Percentiles rank a stretch among this genome's conserved stretches.
Evolutionary conservation across 1,140 invertebrate species (phyloP).

Genomic region (Brachionus rotundiformis): DNA sequence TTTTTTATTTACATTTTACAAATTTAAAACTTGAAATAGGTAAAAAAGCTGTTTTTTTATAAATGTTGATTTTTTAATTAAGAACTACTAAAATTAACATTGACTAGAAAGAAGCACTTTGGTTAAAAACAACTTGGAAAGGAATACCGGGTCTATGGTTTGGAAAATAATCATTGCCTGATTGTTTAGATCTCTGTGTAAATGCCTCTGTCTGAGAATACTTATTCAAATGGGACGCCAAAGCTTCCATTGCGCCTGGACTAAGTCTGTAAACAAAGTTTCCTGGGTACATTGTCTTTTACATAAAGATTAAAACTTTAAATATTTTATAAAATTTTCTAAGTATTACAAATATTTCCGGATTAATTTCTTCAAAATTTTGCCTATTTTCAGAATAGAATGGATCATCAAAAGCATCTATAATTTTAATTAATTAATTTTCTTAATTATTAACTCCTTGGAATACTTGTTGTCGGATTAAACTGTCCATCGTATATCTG

Average conservation of each 20-base stretch:
- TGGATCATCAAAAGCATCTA: conserved; percentile 25
- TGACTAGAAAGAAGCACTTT: conserved; percentile 14
- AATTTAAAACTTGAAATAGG: no score
- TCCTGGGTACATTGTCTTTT: conserved; percentile 14
- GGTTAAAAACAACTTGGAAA: conserved; percentile 42
- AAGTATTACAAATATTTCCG: conserved; percentile 28
- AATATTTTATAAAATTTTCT: neutral
- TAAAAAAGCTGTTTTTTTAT: no score
- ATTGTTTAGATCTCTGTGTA: neutral
- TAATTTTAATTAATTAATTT: neutral
- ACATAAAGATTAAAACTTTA: neutral
- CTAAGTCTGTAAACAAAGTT: conserved; percentile 33
- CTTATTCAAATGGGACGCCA: conserved; percentile 35
- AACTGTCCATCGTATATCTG: conserved; percentile 13
- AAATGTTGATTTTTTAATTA: no score
- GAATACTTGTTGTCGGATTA: conserved; percentile 16
- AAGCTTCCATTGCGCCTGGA: conserved; percentile 12
- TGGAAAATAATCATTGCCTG: neutral
- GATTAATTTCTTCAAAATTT: conserved; percentile 1
- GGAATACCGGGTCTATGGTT: neutral
- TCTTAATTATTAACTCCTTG: neutral
- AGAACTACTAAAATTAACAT: neutral
- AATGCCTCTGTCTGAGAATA: neutral
- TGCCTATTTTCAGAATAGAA: neutral
- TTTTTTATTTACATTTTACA: no score